Base-by-base conservation (phyloP, 2,888 invertebrate species). In the Himalopsyche tibetana region DNA sequence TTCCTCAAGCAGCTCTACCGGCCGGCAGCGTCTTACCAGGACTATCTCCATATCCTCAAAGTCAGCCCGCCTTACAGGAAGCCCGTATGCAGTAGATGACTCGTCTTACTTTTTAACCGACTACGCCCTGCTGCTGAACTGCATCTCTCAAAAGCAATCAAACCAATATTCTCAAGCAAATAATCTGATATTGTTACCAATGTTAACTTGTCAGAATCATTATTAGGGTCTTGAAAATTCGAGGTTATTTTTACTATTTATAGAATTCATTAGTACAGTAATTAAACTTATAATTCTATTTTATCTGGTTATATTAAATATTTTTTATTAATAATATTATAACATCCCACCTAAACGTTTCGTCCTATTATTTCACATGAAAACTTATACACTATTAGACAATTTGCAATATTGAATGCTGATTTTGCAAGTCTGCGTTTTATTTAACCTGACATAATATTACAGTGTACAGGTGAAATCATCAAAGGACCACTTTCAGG, bases 11-110 rank as follows among this genome's bases (percentile, higher is more conserved):
- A 6, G 94, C 95, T 11, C 92, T 93, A 12, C 95, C 92, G 0
- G 95, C 94, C 36, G 93, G 91, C 80, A 93, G 94, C 51, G 94
- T 95, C 15, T 95, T 96, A 89, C 96, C 96, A 1, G 95, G 94
- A 55, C 92, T 95, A 84, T 94, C 94, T 1, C 93, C 94, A 42
- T 93, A 93, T 80, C 94, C 95, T 51, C 92, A 94, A 12, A 94
- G 94, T 90, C 94, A 94, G n/a, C 94, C 94, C 82, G 94, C 95
- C 86, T 94, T 96, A 86, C 96, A 96, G 91, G 96, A 96, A 91
- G 96, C 96, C 81, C 93, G 96, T 90, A 95, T 96, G 92, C 96
- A 96, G 92, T 96, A 95, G 92, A 11, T 40, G 5, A 28, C 45
- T 51, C 15, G 51, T 79, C 55, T 11, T 4, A 15, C 74, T 17